These are phyloP conservation scores for Periphyllus acericola DNA, from an alignment of 2,888 invertebrate genomes.

Conservation along the genomic window DNA sequence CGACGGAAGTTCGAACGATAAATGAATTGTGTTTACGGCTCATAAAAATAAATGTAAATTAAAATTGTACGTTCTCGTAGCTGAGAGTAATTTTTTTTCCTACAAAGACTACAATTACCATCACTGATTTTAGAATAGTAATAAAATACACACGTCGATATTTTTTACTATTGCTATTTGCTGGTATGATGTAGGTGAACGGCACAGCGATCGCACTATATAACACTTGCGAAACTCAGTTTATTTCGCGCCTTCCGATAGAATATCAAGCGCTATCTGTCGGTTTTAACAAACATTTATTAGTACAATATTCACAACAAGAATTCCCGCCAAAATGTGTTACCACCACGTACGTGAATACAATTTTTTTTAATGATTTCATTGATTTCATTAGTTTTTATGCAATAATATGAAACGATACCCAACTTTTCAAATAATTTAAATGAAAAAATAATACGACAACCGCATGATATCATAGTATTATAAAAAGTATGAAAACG, in stretches of 20 bases:
- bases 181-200: background rate
- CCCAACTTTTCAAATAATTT: too few species aligned
- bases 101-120: background rate
- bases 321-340: background rate
- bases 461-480: too few species aligned
- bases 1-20: background rate
- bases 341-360: too few species aligned
- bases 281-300: background rate
- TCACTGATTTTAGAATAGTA: background rate
- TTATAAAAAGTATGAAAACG: too few species aligned
- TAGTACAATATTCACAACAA: background rate
- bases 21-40: background rate
- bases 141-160: background rate
- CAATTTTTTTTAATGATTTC: too few species aligned
- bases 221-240: background rate
- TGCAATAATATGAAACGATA: too few species aligned
- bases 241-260: background rate
- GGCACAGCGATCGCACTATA: too few species aligned
- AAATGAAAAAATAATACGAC: too few species aligned
- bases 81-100: background rate
- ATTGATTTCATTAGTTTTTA: too few species aligned
- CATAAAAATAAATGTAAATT: background rate
- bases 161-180: background rate
- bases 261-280: conserved; percentile 43
- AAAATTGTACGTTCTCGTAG: background rate